Evolutionary conservation across 2,113 vertebrate species (phyloP).

Genomic region (Dicrurus megarhynchus): DNA sequence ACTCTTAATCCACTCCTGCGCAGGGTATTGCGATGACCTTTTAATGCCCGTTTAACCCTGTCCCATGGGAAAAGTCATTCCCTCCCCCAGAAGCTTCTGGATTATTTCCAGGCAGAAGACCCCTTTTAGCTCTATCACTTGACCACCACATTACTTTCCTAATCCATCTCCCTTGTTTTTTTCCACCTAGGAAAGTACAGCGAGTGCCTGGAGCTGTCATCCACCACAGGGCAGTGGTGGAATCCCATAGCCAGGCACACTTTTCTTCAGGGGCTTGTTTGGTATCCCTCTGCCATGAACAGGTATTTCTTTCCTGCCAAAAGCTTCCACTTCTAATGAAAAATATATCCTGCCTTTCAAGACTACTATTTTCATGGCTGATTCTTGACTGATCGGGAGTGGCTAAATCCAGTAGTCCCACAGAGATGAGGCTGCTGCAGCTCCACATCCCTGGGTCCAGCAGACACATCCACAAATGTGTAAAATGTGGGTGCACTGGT

Average conservation of each 20-base stretch:
- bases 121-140: not conserved
- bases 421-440: not conserved
- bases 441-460: not conserved
- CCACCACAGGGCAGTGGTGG: not conserved
- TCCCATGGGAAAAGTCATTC: not conserved
- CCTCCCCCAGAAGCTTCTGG: not conserved
- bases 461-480: not conserved
- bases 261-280: not conserved
- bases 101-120: not conserved
- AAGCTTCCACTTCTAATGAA: not conserved
- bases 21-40: not conserved
- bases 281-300: not conserved
- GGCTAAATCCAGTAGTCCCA: not conserved
- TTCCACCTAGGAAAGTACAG: not conserved
- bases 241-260: not conserved
- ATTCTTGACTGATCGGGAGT: not conserved
- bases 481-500: no score
- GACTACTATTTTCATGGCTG: not conserved
- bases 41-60: not conserved
- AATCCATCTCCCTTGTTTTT: not conserved
- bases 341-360: not conserved
- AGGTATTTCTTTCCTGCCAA: not conserved
- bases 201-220: not conserved
- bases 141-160: not conserved
- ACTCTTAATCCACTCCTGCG: not conserved